phyloP scores from a whole-genome alignment of 2,113 vertebrate genomes.

The Pollachius pollachius region DNA sequence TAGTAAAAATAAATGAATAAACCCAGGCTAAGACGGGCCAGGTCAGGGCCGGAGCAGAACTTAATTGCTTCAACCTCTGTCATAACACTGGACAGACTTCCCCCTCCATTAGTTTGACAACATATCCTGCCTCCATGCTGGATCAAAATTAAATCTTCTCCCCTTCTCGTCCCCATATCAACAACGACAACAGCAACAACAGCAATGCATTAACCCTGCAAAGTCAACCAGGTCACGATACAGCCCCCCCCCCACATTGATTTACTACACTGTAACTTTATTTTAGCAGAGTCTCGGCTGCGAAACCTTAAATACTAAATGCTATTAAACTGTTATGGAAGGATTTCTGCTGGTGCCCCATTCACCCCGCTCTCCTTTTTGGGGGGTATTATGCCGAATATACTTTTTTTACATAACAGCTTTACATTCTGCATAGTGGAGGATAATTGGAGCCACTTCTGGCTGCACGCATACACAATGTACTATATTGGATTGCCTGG shows the following conservation, averaged over 20 bases:
- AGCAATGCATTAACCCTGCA: conserved; percentile 61
- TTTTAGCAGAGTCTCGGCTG: conserved; percentile 46
- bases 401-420: conserved; percentile 42
- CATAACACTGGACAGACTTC: conserved; percentile 32
- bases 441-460: too few species aligned
- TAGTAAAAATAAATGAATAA: conserved; percentile 6
- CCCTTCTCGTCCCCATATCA: conserved; percentile 36
- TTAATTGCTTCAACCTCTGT: conserved; percentile 51
- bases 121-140: conserved; percentile 59
- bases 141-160: conserved; percentile 67
- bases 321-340: conserved; percentile 48
- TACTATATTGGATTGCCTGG: too few species aligned
- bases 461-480: too few species aligned
- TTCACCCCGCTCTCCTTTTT: neutral
- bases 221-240: conserved; percentile 58
- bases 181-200: conserved; percentile 31
- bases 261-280: conserved; percentile 27
- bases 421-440: neutral
- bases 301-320: conserved; percentile 53
- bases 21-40: conserved; percentile 23
- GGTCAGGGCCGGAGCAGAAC: conserved; percentile 18
- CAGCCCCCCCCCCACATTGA: conserved; percentile 6
- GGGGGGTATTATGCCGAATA: conserved; percentile 47
- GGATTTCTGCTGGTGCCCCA: conserved; percentile 43
- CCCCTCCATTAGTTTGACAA: conserved; percentile 63